Conservation (phyloP, 2,888 invertebrate species). For the Corythucha ciliata region DNA sequence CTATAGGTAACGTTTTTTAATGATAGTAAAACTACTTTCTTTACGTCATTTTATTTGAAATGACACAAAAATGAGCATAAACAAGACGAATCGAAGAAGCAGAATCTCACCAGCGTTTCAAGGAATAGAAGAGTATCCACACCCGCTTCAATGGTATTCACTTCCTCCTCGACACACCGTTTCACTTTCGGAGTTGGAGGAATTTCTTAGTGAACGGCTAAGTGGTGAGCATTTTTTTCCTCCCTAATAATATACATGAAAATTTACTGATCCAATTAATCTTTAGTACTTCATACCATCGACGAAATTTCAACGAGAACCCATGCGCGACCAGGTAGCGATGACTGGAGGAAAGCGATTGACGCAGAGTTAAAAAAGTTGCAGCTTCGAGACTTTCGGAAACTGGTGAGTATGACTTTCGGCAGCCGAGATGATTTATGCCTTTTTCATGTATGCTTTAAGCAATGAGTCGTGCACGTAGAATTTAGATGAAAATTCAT, state of each 20-base stretch:
- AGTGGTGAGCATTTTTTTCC: conserved; percentile 50
- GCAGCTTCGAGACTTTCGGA: conserved; percentile 49
- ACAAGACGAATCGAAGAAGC: no score
- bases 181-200: conserved; percentile 75
- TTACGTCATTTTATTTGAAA: no score
- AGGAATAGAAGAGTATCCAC: conserved; percentile 52
- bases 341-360: conserved; percentile 59
- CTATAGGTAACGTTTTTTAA: no score
- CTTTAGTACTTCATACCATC: conserved; percentile 58
- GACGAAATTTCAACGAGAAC: conserved; percentile 63
- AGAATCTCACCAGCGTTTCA: conserved; percentile 36
- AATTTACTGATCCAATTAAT: conserved; percentile 19
- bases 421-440: neutral
- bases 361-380: conserved; percentile 56
- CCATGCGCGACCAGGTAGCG: conserved; percentile 45
- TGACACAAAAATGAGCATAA: no score
- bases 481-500: neutral
- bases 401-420: conserved; percentile 34
- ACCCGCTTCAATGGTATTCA: conserved; percentile 70
- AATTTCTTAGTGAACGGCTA: conserved; percentile 72
- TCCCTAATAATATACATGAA: neutral
- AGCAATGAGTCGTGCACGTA: neutral
- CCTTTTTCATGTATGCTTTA: neutral
- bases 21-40: no score
- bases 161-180: conserved; percentile 64